Evolutionary conservation across 2,888 invertebrate species (phyloP).

Genomic region (Cinara cedri): DNA sequence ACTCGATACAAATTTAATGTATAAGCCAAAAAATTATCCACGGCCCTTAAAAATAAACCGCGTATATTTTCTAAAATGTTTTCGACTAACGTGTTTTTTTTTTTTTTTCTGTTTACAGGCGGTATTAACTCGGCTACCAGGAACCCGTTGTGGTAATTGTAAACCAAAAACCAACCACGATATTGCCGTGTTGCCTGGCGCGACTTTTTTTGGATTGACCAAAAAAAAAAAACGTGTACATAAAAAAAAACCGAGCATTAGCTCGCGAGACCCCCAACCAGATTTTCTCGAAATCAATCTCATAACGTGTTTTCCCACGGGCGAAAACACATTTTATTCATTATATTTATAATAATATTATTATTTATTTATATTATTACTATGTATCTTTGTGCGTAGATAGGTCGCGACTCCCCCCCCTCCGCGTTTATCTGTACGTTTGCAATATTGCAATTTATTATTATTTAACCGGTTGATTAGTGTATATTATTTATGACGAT

Average conservation of each 20-base stretch:
- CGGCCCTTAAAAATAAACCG: no score
- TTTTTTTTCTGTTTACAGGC: neutral
- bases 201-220: no score
- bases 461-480: no score
- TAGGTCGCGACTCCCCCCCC: no score
- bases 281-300: neutral
- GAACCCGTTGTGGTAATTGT: slow-evolving; percentile 36
- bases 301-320: neutral
- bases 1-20: no score
- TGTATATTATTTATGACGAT: no score
- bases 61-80: no score
- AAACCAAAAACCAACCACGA: neutral
- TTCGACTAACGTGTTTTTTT: neutral
- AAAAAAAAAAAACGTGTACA: neutral
- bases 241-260: neutral
- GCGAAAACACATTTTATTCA: neutral
- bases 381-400: no score
- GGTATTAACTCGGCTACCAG: slow-evolving; percentile 21
- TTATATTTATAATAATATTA: neutral
- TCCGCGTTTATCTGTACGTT: no score
- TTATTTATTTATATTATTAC: neutral
- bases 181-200: neutral
- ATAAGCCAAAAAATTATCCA: no score
- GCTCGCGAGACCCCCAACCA: neutral
- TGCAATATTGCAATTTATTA: no score